A percentile compares a stretch with the other conserved stretches of the same genome.
Conservation (phyloP, 2,888 invertebrate genomes). For the Synanthedon vespiformis region DNA sequence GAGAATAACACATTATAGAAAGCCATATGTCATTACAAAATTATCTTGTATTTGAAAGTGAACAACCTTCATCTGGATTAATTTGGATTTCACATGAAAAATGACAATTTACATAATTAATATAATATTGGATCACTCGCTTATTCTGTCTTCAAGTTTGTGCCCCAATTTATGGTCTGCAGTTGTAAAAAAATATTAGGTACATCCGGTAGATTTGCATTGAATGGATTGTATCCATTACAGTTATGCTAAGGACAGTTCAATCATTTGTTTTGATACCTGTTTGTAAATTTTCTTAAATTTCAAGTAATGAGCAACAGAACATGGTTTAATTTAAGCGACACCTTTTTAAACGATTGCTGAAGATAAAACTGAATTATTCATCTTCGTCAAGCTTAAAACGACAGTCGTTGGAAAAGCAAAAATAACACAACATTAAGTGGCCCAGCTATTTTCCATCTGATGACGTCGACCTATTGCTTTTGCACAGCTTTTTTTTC, state of each 20-base stretch:
- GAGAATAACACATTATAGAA: neutral
- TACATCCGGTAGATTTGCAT: slow-evolving; percentile 48
- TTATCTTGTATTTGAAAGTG: neutral
- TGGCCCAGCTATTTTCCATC: slow-evolving; percentile 29
- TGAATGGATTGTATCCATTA: slow-evolving; percentile 25
- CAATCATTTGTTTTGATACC: neutral
- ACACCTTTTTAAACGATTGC: too few species aligned
- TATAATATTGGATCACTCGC: neutral
- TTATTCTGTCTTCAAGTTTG: slow-evolving; percentile 5
- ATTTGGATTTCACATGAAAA: neutral
- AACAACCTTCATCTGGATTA: neutral
- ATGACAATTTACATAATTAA: neutral
- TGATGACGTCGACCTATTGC: slow-evolving; percentile 38
- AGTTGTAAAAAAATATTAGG: slow-evolving; percentile 5
- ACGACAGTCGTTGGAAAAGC: neutral
- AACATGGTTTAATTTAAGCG: too few species aligned
- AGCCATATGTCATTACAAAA: neutral
- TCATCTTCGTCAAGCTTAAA: slow-evolving; percentile 6
- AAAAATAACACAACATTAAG: slow-evolving; percentile 13
- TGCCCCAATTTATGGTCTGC: slow-evolving; percentile 3
- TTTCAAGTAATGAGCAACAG: too few species aligned
- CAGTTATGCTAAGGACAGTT: slow-evolving; percentile 8
- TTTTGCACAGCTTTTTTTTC: slow-evolving; percentile 26
- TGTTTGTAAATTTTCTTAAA: too few species aligned
- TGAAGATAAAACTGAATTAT: slow-evolving; percentile 1